phyloP scores from a whole-genome alignment of 2,888 invertebrate genomes.

The Drosophila leonis region DNA sequence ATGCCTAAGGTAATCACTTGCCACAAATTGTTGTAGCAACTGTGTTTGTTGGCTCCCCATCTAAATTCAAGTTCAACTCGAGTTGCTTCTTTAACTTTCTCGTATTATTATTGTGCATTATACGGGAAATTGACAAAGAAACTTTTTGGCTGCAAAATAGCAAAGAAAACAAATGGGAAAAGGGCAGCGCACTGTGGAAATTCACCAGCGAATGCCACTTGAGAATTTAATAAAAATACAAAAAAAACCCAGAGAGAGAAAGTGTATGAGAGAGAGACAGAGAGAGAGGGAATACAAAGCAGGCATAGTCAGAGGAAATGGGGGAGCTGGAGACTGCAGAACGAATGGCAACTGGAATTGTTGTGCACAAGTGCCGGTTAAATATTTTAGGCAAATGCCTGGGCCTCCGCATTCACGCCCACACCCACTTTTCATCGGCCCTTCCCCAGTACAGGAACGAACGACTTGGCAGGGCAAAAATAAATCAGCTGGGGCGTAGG shows the following conservation, averaged over 20 bases:
- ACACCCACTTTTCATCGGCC: background rate
- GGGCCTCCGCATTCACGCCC: constrained; percentile 11
- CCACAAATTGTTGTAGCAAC: constrained; percentile 62
- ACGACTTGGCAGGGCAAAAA: constrained; percentile 62
- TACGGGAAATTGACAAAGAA: constrained; percentile 80
- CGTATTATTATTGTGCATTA: constrained; percentile 69
- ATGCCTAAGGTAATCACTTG: constrained; percentile 67
- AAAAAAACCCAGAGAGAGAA: constrained; percentile 14
- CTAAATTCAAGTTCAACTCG: constrained; percentile 66
- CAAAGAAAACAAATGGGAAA: constrained; percentile 45
- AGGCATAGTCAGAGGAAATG: background rate
- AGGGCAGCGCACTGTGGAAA: constrained; percentile 43
- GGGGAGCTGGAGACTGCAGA: constrained; percentile 5
- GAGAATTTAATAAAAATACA: constrained; percentile 78
- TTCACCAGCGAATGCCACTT: constrained; percentile 75
- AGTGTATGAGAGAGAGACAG: constrained; percentile 5
- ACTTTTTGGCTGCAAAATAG: constrained; percentile 72
- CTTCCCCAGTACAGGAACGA: constrained; percentile 16
- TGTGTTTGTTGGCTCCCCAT: constrained; percentile 19
- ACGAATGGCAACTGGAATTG: constrained; percentile 69
- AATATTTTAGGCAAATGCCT: constrained; percentile 78
- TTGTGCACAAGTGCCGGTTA: constrained; percentile 78
- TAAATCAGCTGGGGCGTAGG: constrained; percentile 81
- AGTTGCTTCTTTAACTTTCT: constrained; percentile 57
- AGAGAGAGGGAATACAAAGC: constrained; percentile 9